Conservation (phyloP, 2,797 vertebrate genomes). For the Cyclopterus lumpus region DNA sequence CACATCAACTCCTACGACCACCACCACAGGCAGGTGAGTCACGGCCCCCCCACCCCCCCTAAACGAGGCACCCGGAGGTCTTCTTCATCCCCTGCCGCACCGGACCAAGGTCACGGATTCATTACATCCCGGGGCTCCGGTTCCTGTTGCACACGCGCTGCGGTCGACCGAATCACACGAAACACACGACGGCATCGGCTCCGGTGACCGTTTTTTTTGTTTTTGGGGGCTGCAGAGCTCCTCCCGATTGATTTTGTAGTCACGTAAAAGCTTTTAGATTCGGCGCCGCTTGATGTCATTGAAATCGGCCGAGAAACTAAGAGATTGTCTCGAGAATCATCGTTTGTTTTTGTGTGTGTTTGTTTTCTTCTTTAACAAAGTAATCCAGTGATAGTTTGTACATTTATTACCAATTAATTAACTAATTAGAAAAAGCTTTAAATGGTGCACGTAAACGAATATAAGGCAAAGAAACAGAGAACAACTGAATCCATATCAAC, state of each 20-base stretch:
- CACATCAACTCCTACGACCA: constrained; percentile 99
- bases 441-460: neutral
- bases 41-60: constrained; percentile 47
- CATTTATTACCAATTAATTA: neutral
- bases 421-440: no score
- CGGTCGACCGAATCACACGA: constrained; percentile 29
- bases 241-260: constrained; percentile 19
- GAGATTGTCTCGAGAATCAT: no score
- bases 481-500: neutral
- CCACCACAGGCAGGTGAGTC: constrained; percentile 95
- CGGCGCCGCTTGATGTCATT: neutral
- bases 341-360: no score
- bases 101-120: constrained; percentile 50
- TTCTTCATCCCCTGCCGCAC: constrained; percentile 11
- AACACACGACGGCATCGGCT: constrained; percentile 20
- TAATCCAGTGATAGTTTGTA: neutral
- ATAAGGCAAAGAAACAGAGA: neutral
- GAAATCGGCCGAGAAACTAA: no score
- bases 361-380: neutral
- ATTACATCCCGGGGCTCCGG: constrained; percentile 31
- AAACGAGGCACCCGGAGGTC: constrained; percentile 22
- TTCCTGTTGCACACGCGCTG: constrained; percentile 33
- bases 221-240: neutral
- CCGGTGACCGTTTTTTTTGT: neutral
- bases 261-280: neutral